Evolutionary conservation across 1,140 invertebrate species (phyloP).

Genomic region (Psix sp.): DNA sequence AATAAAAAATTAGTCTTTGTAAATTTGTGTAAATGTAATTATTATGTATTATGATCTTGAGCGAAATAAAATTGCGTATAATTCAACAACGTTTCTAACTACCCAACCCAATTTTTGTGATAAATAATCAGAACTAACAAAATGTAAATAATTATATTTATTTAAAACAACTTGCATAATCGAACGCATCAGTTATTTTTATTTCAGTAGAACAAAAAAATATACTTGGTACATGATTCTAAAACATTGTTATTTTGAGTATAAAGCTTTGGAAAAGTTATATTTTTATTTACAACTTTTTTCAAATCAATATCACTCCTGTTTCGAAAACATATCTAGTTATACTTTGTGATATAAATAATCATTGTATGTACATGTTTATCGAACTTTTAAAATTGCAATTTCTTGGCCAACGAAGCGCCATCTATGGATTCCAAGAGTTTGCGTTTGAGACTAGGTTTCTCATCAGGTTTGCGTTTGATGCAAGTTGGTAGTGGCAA

Average conservation of each 20-base stretch:
- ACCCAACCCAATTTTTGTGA: not conserved
- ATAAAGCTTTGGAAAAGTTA: too few relatives aligned
- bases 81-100: slow-evolving; percentile 55
- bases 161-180: too few relatives aligned
- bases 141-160: not conserved
- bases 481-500: slow-evolving; percentile 86
- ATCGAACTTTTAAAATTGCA: slow-evolving; percentile 77
- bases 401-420: slow-evolving; percentile 81
- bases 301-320: too few relatives aligned
- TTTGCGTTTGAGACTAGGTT: slow-evolving; percentile 86
- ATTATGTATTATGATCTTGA: slow-evolving; percentile 67
- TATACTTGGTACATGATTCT: too few relatives aligned
- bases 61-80: slow-evolving; percentile 68
- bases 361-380: too few relatives aligned
- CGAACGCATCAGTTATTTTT: too few relatives aligned
- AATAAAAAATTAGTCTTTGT: slow-evolving; percentile 65
- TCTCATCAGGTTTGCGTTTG: slow-evolving; percentile 79
- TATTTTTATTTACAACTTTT: too few relatives aligned
- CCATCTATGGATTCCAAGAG: slow-evolving; percentile 83
- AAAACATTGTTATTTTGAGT: too few relatives aligned
- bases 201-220: too few relatives aligned
- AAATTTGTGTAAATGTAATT: slow-evolving; percentile 74
- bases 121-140: slow-evolving; percentile 1
- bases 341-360: too few relatives aligned
- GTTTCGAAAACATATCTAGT: too few relatives aligned